These are phyloP conservation scores for Vipera ursinii DNA, from an alignment of 2,797 vertebrate species.

Conservation along the genomic window DNA sequence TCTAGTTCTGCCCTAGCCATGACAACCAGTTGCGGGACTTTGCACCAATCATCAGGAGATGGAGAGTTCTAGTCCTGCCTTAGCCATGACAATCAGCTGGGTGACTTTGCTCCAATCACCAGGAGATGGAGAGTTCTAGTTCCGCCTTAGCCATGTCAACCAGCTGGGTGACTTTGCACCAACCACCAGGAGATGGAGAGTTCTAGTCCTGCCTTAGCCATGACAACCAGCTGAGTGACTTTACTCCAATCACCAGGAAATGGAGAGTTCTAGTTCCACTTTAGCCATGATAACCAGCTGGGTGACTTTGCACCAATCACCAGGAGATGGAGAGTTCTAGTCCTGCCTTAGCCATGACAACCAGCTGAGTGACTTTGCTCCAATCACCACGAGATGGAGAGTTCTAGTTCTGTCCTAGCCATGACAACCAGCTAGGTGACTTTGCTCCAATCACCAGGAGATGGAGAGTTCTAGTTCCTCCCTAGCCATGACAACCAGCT, in stretches of 20 bases:
- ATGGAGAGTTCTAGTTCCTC: no score
- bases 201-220: rapidly evolving
- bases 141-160: rapidly evolving
- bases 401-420: rapidly evolving
- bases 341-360: rapidly evolving
- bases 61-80: background rate
- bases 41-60: background rate
- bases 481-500: background rate
- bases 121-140: background rate
- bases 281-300: background rate
- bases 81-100: background rate
- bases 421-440: background rate
- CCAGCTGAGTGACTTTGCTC: background rate
- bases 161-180: background rate
- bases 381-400: background rate
- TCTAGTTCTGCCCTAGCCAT: no score
- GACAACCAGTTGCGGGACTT: no score
- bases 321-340: background rate
- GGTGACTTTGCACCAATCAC: background rate
- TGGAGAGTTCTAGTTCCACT: background rate
- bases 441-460: background rate
- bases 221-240: background rate
- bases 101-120: background rate
- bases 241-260: background rate
- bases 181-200: no score